Evolutionary conservation across 2,797 vertebrate genomes (phyloP).

Genomic region (Urophycis tenuis): DNA sequence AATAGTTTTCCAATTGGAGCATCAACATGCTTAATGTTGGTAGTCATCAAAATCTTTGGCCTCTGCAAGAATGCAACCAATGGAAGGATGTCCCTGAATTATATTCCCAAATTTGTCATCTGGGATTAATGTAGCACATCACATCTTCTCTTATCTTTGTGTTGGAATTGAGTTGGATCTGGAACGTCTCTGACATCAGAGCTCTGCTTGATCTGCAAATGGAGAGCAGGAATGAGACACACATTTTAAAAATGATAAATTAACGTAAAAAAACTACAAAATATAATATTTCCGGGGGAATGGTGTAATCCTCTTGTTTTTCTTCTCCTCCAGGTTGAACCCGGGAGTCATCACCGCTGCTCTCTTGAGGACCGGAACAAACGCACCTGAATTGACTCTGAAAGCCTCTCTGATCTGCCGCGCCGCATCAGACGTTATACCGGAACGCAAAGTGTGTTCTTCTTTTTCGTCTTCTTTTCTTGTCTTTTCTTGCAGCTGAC

Average conservation of each 20-base stretch:
- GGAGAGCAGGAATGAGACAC: neutral
- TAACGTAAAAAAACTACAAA: neutral
- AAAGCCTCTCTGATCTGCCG: constrained; percentile 7
- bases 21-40: neutral
- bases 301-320: neutral
- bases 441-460: neutral
- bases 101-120: neutral
- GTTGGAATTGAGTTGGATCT: neutral
- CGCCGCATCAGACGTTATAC: neutral
- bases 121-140: neutral
- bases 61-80: neutral
- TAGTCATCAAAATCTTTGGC: neutral
- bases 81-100: neutral
- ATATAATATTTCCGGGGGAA: neutral
- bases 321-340: constrained; percentile 5
- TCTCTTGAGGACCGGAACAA: neutral
- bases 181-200: neutral
- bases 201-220: neutral
- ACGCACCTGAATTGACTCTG: constrained; percentile 3
- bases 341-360: neutral
- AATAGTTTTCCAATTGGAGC: neutral
- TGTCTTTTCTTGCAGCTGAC: neutral
- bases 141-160: neutral
- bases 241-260: neutral
- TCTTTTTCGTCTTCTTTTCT: constrained; percentile 7